Evolutionary conservation across 1,140 invertebrate genomes (phyloP), one percentile per base, ranked within the genome.

Genomic region (Cryptotermes secundus): DNA sequence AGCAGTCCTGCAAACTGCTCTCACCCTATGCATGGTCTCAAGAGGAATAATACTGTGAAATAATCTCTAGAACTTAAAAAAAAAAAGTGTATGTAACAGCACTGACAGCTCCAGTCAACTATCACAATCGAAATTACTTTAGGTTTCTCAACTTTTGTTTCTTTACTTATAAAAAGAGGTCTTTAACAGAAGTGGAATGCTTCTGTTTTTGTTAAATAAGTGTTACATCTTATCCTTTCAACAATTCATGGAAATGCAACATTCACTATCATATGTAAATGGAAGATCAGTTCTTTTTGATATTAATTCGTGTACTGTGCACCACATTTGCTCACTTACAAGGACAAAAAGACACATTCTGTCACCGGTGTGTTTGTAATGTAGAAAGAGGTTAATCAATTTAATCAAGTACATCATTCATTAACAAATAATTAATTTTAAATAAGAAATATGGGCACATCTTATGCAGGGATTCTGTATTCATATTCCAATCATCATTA

Each of bases 21-120:
- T 82, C 83, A 72, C 80, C 65, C 79, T 49, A 80, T 36, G 79
- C 83, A 81, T 36, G 42, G 45, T 84, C 72, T 85, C 80, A 45
- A 81, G 81, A 59, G 81, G 79, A 85, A 86, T 86, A 86, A 86
- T 86, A 86, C 85, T 86, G 85, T 85, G 79, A 86, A 86, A 86
- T 84, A 84, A 86, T 86, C 84, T 86, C 85, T 86, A 86, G 72
- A 84, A 86, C 81, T 34, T 80, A 84, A 84, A n/a, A n/a, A n/a
- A n/a, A n/a, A n/a, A n/a, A n/a, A 59, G 38, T 38, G 80, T 80
- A 83, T 26, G 81, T 36, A 82, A 83, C 80, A 82, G 80, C 59
- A 79, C 34, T 81, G 83, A 84, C 80, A 84, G 34, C 84, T 45
- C 84, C 59, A 72, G 84, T 72, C 83, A 86, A 83, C 85, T 85